These are phyloP conservation scores for Thyatira batis DNA, from an alignment of 2,888 invertebrate species.

Conservation along the genomic window DNA sequence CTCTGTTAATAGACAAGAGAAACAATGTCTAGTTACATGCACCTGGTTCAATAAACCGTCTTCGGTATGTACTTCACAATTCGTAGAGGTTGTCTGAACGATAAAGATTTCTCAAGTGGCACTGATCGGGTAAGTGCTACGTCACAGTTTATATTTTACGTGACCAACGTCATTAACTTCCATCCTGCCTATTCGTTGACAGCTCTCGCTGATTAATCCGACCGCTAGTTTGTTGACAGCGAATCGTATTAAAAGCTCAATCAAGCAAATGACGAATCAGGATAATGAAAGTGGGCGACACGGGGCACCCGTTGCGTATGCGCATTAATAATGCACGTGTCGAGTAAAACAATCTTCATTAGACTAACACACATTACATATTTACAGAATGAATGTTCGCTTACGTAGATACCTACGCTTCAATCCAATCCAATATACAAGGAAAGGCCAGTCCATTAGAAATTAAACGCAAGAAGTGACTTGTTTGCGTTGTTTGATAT, in stretches of 20 bases:
- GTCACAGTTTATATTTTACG: slow-evolving; percentile 67
- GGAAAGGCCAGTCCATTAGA: slow-evolving; percentile 47
- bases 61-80: background rate
- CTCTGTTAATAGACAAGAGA: background rate
- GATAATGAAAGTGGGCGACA: slow-evolving; percentile 72
- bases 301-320: slow-evolving; percentile 72
- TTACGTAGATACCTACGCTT: slow-evolving; percentile 25
- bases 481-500: slow-evolving; percentile 23
- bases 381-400: slow-evolving; percentile 47
- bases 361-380: slow-evolving; percentile 73
- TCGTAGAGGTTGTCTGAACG: background rate
- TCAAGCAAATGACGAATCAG: slow-evolving; percentile 82
- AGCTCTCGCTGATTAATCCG: slow-evolving; percentile 74
- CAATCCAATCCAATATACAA: slow-evolving; percentile 45
- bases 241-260: slow-evolving; percentile 82
- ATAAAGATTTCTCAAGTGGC: slow-evolving; percentile 20
- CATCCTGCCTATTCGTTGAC: slow-evolving; percentile 63
- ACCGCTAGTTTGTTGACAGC: slow-evolving; percentile 69
- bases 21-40: background rate
- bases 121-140: slow-evolving; percentile 50
- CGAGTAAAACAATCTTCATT: slow-evolving; percentile 80
- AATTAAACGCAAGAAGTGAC: slow-evolving; percentile 44
- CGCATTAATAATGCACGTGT: slow-evolving; percentile 80
- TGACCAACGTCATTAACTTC: slow-evolving; percentile 69
- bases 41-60: background rate